These are phyloP conservation scores for Potorous gilbertii DNA, from an alignment of 2,797 vertebrate species.

Conservation along the genomic window DNA sequence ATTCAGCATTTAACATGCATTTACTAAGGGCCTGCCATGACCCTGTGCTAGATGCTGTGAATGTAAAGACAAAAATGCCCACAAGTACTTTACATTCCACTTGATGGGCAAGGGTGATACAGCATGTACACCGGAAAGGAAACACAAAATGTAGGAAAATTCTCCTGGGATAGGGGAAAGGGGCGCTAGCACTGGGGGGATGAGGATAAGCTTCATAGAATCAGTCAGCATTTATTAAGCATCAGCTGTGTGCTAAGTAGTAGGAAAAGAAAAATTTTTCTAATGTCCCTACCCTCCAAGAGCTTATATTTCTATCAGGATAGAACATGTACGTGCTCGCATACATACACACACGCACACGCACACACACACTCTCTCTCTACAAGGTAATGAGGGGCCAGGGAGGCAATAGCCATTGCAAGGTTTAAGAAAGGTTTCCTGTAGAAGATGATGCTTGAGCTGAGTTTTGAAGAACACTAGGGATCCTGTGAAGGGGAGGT, in stretches of 20 bases:
- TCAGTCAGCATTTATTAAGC: neutral
- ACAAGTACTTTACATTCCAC: neutral
- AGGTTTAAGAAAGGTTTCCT: neutral
- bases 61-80: neutral
- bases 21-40: neutral
- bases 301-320: neutral
- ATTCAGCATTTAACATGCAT: neutral
- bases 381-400: neutral
- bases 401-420: neutral
- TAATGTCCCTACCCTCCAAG: neutral
- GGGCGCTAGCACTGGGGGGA: neutral
- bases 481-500: neutral
- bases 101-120: neutral
- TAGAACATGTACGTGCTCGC: neutral
- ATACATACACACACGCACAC: neutral
- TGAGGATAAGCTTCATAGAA: neutral
- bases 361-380: neutral
- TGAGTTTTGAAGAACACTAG: neutral
- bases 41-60: neutral
- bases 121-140: neutral
- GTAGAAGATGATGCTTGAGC: neutral
- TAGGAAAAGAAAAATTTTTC: neutral
- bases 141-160: neutral
- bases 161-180: neutral
- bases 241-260: neutral